Conservation (phyloP, 2,113 vertebrate species). For the Neolamprologus caudopunctatus region DNA sequence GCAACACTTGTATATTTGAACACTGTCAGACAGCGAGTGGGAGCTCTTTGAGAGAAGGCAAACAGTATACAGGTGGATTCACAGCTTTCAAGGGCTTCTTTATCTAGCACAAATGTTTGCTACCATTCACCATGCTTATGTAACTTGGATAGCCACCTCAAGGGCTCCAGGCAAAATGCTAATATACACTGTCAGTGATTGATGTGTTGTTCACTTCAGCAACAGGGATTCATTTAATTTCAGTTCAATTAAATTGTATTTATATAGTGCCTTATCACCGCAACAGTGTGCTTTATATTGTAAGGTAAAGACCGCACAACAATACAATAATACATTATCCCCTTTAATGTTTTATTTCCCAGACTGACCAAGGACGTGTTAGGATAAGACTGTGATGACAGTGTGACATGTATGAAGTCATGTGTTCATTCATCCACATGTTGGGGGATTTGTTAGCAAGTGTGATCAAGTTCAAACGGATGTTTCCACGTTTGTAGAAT, state of each 20-base stretch:
- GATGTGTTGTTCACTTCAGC: constrained; percentile 10
- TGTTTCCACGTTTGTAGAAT: neutral
- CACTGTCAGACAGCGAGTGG: constrained; percentile 36
- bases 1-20: constrained; percentile 37
- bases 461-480: rapidly evolving
- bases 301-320: neutral
- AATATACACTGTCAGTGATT: constrained; percentile 19
- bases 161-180: constrained; percentile 7
- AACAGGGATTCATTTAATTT: neutral
- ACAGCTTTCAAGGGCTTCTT: constrained; percentile 62
- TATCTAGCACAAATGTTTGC: constrained; percentile 72
- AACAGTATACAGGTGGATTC: constrained; percentile 75
- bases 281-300: neutral
- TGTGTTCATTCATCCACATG: neutral
- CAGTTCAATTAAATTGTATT: neutral
- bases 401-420: neutral
- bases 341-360: neutral
- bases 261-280: neutral
- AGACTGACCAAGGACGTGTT: neutral
- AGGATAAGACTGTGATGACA: neutral
- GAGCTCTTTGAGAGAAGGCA: constrained; percentile 59
- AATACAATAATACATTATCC: rapidly evolving
- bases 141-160: constrained; percentile 57
- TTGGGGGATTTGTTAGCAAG: neutral
- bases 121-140: constrained; percentile 55